phyloP scores from a whole-genome alignment of 2,888 invertebrate species.

The Homarus gammarus region DNA sequence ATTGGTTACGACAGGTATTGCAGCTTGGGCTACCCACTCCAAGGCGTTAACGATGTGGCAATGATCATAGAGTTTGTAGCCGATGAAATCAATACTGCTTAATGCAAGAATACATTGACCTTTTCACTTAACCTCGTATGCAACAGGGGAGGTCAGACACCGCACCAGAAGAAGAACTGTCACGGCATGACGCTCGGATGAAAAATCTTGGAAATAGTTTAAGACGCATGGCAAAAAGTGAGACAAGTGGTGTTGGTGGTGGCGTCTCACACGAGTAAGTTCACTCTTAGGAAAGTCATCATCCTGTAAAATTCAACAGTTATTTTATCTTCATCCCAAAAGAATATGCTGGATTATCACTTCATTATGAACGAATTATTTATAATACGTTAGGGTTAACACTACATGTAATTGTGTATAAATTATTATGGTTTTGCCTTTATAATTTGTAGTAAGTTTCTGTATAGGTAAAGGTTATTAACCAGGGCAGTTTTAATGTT shows the following conservation, averaged over 20 bases:
- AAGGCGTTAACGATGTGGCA: too few relatives aligned
- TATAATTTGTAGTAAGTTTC: too few relatives aligned
- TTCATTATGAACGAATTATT: background rate
- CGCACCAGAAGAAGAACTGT: background rate
- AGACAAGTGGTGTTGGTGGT: background rate
- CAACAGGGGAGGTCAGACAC: background rate
- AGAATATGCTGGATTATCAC: background rate
- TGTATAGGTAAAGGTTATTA: too few relatives aligned
- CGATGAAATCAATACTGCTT: background rate
- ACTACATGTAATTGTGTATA: too few relatives aligned
- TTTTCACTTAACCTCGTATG: constrained; percentile 15
- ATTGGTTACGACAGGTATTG: too few relatives aligned
- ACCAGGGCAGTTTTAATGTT: too few relatives aligned
- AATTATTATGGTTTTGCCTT: too few relatives aligned
- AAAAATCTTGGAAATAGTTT: constrained; percentile 5
- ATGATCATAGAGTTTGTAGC: too few relatives aligned
- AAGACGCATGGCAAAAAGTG: background rate
- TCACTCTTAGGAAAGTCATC: background rate
- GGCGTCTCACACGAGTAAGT: background rate
- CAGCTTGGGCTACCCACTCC: too few relatives aligned
- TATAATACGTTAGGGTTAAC: too few relatives aligned
- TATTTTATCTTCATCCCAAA: background rate
- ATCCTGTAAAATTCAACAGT: background rate
- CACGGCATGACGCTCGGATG: background rate
- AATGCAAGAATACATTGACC: constrained; percentile 6